Evolutionary conservation across 2,888 invertebrate species (phyloP).

Genomic region (Azorinus chamasolen): DNA sequence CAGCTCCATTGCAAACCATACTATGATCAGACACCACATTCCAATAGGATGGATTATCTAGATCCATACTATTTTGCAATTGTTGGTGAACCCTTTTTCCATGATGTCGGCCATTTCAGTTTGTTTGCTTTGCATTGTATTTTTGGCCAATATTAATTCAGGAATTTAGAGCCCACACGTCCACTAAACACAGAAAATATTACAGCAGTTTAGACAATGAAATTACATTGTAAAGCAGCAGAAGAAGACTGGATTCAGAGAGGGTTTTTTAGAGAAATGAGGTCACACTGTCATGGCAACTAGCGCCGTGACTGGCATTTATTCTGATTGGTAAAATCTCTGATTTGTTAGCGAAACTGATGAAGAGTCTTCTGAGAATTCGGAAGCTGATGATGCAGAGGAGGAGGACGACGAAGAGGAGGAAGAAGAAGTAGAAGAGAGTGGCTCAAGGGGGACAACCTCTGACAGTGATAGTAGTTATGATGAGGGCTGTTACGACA

Average conservation of each 20-base stretch:
- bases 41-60: no score
- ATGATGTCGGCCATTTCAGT: no score
- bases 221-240: no score
- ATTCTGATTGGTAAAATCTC: slow-evolving; percentile 4
- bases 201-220: no score
- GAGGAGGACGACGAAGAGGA: slow-evolving; percentile 59
- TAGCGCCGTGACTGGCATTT: not conserved
- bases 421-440: slow-evolving; percentile 62
- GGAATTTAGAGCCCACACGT: no score
- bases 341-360: slow-evolving; percentile 61
- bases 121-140: no score
- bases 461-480: slow-evolving; percentile 82
- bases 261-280: slow-evolving; percentile 4
- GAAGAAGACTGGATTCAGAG: not conserved
- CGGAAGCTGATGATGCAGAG: slow-evolving; percentile 52
- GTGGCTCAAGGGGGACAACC: slow-evolving; percentile 52
- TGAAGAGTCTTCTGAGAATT: slow-evolving; percentile 38
- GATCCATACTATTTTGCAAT: no score
- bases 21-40: no score
- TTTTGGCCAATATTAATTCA: no score
- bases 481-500: slow-evolving; percentile 87
- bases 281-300: slow-evolving; percentile 25
- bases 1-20: no score
- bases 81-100: no score
- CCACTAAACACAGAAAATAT: no score